Evolutionary conservation across 2,113 vertebrate species (phyloP).

Genomic region (Rhizomys pruinosus): DNA sequence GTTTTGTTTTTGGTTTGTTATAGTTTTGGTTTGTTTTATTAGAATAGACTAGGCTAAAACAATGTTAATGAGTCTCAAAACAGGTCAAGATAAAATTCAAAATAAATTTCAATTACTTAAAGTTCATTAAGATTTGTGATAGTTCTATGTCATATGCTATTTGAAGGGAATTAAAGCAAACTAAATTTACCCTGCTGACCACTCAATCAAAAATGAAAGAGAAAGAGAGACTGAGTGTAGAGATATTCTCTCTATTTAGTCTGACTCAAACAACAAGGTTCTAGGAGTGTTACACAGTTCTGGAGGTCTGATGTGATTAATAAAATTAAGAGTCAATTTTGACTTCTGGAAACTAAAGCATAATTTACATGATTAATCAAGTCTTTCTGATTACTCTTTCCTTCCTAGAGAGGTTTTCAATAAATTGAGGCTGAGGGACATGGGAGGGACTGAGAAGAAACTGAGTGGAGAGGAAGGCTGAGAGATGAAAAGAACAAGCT

Average conservation of each 20-base stretch:
- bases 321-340: slow-evolving; percentile 28
- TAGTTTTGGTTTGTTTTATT: not conserved
- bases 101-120: not conserved
- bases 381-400: not conserved
- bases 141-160: not conserved
- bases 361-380: slow-evolving; percentile 36
- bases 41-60: not conserved
- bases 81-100: not conserved
- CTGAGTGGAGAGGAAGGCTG: not conserved
- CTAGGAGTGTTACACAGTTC: not conserved
- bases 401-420: slow-evolving; percentile 49
- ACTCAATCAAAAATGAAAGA: not conserved
- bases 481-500: slow-evolving; percentile 49
- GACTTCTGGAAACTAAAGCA: slow-evolving; percentile 36
- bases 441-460: not conserved
- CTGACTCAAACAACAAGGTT: not conserved
- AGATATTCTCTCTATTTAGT: not conserved
- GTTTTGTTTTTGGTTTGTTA: not conserved
- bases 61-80: not conserved
- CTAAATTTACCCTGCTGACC: not conserved
- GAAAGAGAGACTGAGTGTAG: not conserved
- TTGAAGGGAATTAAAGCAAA: not conserved
- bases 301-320: not conserved
- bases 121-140: not conserved
- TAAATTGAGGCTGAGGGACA: not conserved